phyloP scores from a whole-genome alignment of 2,113 vertebrate species.

The Entomyzon cyanotis region DNA sequence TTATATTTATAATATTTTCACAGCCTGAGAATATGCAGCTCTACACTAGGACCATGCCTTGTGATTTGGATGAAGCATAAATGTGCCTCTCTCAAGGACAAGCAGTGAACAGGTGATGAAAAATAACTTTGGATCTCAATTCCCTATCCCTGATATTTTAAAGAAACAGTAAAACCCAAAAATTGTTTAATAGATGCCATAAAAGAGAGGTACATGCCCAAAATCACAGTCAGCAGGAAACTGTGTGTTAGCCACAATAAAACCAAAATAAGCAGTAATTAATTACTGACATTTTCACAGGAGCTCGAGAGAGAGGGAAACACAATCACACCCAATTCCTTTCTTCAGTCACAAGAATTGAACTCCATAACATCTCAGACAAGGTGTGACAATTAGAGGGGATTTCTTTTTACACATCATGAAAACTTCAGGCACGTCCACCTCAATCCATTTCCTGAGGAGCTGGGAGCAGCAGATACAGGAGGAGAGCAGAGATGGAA shows the following conservation, averaged over 20 bases:
- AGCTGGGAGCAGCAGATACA: accelerated
- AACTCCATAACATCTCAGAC: neutral
- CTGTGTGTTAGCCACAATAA: neutral
- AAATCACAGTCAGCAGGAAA: neutral
- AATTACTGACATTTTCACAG: neutral
- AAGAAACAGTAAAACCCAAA: neutral
- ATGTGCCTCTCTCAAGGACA: neutral
- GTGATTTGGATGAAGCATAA: neutral
- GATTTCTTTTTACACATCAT: neutral
- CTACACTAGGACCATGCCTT: neutral
- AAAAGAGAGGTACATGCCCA: neutral
- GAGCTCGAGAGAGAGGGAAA: neutral
- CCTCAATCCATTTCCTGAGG: neutral
- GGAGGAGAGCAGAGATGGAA: neutral
- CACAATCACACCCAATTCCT: neutral
- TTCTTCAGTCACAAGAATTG: neutral
- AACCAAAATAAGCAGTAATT: neutral
- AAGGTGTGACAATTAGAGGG: neutral
- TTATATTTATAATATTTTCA: neutral
- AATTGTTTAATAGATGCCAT: neutral
- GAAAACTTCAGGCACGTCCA: neutral
- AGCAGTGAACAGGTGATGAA: neutral
- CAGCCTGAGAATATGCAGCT: neutral
- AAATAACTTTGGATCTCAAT: neutral
- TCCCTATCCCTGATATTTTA: neutral